phyloP scores from a whole-genome alignment of 2,797 vertebrate genomes.

The Poecilia gillii region DNA sequence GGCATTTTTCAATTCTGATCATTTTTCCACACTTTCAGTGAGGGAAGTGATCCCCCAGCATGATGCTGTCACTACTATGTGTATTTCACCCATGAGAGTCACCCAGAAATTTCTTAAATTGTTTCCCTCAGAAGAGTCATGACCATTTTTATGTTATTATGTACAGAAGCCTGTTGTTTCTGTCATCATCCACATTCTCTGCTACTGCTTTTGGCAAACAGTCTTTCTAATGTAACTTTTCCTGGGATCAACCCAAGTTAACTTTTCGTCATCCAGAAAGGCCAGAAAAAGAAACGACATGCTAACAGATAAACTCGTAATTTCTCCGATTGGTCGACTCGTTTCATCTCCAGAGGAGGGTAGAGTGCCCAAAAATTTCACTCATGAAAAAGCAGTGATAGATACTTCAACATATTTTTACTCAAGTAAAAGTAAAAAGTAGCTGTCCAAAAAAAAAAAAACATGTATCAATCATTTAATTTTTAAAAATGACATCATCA shows the following conservation, averaged over 20 bases:
- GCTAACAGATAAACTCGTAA: conserved; percentile 11
- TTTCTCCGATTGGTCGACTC: conserved; percentile 11
- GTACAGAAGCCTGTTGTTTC: not conserved
- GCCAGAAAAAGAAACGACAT: not conserved
- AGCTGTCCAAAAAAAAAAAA: too few relatives aligned
- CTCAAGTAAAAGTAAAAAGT: too few relatives aligned
- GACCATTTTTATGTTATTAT: not conserved
- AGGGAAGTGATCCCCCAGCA: too few relatives aligned
- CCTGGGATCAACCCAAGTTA: conserved; percentile 4
- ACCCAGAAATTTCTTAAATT: not conserved
- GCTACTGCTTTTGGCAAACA: not conserved
- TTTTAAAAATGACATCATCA: too few relatives aligned
- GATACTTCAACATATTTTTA: too few relatives aligned
- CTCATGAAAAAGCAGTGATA: too few relatives aligned
- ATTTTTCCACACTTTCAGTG: too few relatives aligned
- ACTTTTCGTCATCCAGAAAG: conserved; percentile 11
- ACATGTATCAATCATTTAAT: too few relatives aligned
- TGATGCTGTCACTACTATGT: too few relatives aligned
- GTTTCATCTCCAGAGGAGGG: conserved; percentile 3
- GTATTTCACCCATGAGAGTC: not conserved
- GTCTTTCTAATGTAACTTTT: conserved; percentile 2
- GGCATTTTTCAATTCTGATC: too few relatives aligned
- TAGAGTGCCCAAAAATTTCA: too few relatives aligned
- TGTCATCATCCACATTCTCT: not conserved
- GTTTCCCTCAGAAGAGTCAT: not conserved